Evolutionary conservation across 2,888 invertebrate genomes (phyloP).

Genomic region (Lymantria monacha): DNA sequence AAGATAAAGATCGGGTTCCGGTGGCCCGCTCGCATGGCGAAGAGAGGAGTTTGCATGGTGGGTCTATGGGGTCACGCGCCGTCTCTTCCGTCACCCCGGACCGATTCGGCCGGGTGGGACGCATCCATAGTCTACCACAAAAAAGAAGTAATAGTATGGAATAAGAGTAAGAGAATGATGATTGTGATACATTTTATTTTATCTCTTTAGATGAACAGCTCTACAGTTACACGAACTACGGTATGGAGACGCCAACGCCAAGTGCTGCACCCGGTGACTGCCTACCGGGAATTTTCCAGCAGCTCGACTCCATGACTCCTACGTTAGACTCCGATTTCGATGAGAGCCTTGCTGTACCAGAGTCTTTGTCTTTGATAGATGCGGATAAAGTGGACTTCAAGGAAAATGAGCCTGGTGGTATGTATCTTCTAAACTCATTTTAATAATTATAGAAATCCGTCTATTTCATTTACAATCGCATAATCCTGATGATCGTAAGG

Average conservation of each 20-base stretch:
- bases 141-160: too few species aligned
- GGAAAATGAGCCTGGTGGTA: constrained; percentile 53
- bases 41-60: too few species aligned
- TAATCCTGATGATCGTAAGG: too few species aligned
- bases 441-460: not conserved
- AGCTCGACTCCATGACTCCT: constrained; percentile 78
- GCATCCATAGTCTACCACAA: too few species aligned
- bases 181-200: not conserved
- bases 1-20: too few species aligned
- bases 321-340: constrained; percentile 88
- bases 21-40: too few species aligned
- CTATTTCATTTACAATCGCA: too few species aligned
- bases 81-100: too few species aligned
- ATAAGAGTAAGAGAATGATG: too few species aligned
- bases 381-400: constrained; percentile 63
- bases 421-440: constrained; percentile 9
- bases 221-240: constrained; percentile 75
- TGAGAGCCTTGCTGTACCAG: constrained; percentile 89
- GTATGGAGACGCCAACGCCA: constrained; percentile 73
- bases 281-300: constrained; percentile 71
- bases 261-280: constrained; percentile 61
- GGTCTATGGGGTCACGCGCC: too few species aligned
- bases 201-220: constrained; percentile 63
- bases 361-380: constrained; percentile 86
- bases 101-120: too few species aligned